phyloP scores from a whole-genome alignment of 2,797 vertebrate species.

The Antrozous pallidus region DNA sequence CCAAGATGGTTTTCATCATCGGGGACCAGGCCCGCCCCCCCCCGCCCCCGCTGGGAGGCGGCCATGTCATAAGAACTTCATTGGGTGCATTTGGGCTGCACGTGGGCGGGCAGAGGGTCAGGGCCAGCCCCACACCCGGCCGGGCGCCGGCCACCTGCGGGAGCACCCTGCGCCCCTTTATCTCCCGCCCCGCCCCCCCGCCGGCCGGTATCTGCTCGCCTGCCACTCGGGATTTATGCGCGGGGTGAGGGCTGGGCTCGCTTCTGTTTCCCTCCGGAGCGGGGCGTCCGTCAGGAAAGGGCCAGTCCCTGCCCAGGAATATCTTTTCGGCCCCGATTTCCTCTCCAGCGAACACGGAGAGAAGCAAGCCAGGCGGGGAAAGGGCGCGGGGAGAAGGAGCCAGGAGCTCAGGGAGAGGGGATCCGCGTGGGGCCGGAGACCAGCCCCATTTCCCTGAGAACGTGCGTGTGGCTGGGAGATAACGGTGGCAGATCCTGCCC shows the following conservation, averaged over 20 bases:
- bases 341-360: conserved; percentile 48
- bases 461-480: conserved; percentile 49
- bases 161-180: no score
- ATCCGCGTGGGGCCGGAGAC: not conserved
- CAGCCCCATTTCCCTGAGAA: not conserved
- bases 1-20: not conserved
- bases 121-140: not conserved
- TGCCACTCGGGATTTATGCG: not conserved
- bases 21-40: not conserved
- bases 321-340: conserved; percentile 58
- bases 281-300: not conserved
- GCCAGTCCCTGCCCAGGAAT: not conserved
- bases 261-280: not conserved
- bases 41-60: not conserved
- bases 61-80: no score
- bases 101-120: not conserved
- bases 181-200: not conserved
- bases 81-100: not conserved
- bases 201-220: not conserved
- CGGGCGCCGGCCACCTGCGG: not conserved
- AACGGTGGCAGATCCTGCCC: not conserved
- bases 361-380: not conserved
- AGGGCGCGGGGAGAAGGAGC: not conserved
- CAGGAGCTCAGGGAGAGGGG: not conserved
- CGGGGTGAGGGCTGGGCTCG: not conserved